Base-by-base conservation (phyloP, 2,888 invertebrate species). In the Cerceris ruficornis region DNA sequence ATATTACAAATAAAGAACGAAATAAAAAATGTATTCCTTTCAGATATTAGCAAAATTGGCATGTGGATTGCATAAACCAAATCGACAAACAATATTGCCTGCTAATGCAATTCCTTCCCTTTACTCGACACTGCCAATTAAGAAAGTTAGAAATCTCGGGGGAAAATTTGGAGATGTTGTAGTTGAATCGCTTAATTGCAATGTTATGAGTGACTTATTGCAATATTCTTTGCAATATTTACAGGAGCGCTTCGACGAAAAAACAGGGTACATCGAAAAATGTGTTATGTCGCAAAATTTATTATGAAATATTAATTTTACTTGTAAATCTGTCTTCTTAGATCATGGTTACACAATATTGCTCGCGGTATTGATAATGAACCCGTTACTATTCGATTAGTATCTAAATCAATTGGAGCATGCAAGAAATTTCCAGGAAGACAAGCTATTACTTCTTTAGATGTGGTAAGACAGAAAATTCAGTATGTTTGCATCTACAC, bases 381-480 rank as follows among this genome's bases (percentile, higher is more conserved):
- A 88, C 95, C 96, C 13, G 99, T 99, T 0, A 96, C 95, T 75
- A 95, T 96, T 0, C 95, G 98, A 81, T 95, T 98, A 78, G 94
- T 98, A 69, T 95, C 98, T 0, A 98, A 98, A 92, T 98, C 98
- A 67, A 98, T 99, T 86, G 99, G 98, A 0, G 98, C 98, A 88
- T 97, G 98, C 91, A 99, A 99, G 93, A 97, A 97, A 89, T 98
- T 99, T 91, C 95, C 95, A 2, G 99, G 98, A 0, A 95, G 95
- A 88, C 94, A 95, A 83, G 96, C 96, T 9, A 94, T 98, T 6
- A 92, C 93, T 0, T 95, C 95, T 15, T 90, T 95, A 49, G 94
- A 95, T 42, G 94, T 95, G 72, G 93, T 97, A 17, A 93, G 83
- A 28, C 28, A 69, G 60, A 62, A 42, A 8, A 17, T 55, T 64